Evolutionary conservation across 2,888 invertebrate species (phyloP), one percentile per base, ranked within the genome.

Genomic region (Polydrusus tereticollis): DNA sequence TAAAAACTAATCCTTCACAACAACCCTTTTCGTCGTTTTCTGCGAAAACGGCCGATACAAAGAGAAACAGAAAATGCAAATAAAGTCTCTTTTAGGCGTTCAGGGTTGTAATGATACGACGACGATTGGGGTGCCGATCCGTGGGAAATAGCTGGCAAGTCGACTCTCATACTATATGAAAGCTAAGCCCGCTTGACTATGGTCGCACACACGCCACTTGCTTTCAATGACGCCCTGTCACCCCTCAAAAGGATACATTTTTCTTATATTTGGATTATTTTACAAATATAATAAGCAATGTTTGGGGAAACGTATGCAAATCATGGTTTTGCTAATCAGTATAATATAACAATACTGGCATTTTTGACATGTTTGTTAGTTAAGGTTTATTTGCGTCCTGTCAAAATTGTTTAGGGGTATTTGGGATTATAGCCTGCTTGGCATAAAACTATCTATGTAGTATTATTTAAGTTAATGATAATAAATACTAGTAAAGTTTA

Each of bases 61-160:
- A 75, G 73, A 75, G 74, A 77, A 76, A 77, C 75, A 69, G 75
- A 79, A 80, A 80, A 79, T 79, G 78, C 79, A 81, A 81, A 81
- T 81, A 77, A 78, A 77, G 76, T 76, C 69, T 72, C 71, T 64
- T 70, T 69, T 65, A 62, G 59, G 77, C 75, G 78, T 76, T 80
- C 80, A 80, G 82, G 83, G 82, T 82, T 82, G 81, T 78, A 80
- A 79, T 81, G 80, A 82, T 81, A 82, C 80, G 81, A 82, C 80
- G n/a, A n/a, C n/a, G 80, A 77, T 77, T 83, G 78, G 84, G 84
- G 83, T 82, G 82, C 75, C 78, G 77, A 81, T 82, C 83, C 85
- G 85, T 85, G 85, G 85, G 85, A 85, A 85, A 83, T 83, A 79
- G 78, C 79, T 80, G 78, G 80, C 79, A 80, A 82, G 79, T 79